phyloP scores from a whole-genome alignment of 2,888 invertebrate genomes.

The Melieria picta region DNA sequence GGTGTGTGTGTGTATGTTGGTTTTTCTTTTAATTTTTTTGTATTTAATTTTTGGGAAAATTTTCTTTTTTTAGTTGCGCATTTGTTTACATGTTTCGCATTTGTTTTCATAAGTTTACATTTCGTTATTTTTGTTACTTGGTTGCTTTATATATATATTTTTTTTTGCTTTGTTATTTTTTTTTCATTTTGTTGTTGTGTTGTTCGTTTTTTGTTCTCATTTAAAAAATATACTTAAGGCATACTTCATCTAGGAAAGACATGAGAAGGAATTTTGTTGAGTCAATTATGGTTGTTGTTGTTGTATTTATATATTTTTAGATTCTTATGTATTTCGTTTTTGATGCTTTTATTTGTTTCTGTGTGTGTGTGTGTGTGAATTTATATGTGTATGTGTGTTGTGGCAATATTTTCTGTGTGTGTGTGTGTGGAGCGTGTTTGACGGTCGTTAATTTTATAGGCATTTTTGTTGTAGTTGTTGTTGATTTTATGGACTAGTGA shows the following conservation, averaged over 20 bases:
- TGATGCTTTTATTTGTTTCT: slow-evolving; percentile 17
- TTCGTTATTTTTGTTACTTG: neutral
- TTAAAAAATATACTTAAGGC: slow-evolving; percentile 48
- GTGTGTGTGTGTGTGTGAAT: neutral
- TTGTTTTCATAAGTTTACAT: neutral
- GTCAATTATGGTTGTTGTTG: slow-evolving; percentile 14
- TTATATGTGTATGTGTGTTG: neutral
- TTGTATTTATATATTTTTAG: slow-evolving; percentile 21
- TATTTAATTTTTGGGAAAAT: slow-evolving; percentile 5
- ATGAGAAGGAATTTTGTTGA: slow-evolving; percentile 44
- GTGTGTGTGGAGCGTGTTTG: neutral
- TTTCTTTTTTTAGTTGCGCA: slow-evolving; percentile 7
- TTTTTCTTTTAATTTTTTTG: slow-evolving; percentile 31
- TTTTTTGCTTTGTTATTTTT: slow-evolving; percentile 25
- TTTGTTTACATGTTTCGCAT: neutral
- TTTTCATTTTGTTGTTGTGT: slow-evolving; percentile 29
- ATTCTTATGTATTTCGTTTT: slow-evolving; percentile 33
- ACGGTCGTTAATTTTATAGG: too few relatives aligned
- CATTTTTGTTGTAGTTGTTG: too few relatives aligned
- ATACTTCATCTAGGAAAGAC: slow-evolving; percentile 45
- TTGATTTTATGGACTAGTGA: too few relatives aligned
- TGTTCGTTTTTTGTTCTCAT: slow-evolving; percentile 36
- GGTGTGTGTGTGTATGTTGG: slow-evolving; percentile 14
- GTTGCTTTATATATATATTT: neutral
- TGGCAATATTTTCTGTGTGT: neutral